Evolutionary conservation across 2,888 invertebrate genomes (phyloP), one percentile per base, ranked within the genome.

Genomic region (Xanthia icteritia): DNA sequence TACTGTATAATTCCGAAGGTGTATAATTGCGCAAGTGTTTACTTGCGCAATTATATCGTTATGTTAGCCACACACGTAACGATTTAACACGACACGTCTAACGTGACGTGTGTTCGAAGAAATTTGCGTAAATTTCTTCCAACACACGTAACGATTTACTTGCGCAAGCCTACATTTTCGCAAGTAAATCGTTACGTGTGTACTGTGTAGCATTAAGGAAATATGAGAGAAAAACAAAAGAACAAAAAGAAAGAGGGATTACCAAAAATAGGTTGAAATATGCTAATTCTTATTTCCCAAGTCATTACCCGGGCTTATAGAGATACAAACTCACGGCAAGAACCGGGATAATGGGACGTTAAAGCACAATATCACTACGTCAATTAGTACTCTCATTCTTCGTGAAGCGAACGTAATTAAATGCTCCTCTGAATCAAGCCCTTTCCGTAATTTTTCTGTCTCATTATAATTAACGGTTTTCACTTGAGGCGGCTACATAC

Each of bases 401-500:
- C 17, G 36, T 48, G n/a, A 76, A 64, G n/a, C 23, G 42, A 60
- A 77, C 61, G 51, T 73, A 76, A 76, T 82, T 80, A 82, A 76
- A 76, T 75, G 58, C 39, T 80, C 6, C 23, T 76, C 23, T 6
- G 67, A 76, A 63, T 81, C 54, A 42, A 60, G 60, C 48, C 60
- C 27, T 66, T 88, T 66, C 39, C 69, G 73, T 70, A 83, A 74
- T 82, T 84, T 84, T 83, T 81, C 36, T 64, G 64, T 73, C 63
- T 76, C 79, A 73, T 86, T 82, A 81, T 81, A 89, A 89, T 89
- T 82, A 89, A 85, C 85, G 71, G 69, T 72, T 79, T 77, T 79
- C 82, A 82, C 76, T 79, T 77, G 58, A 82, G 73, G 72, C 65
- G 75, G 65, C 72, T 80, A 79, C 81, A 85, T 84, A 87, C 82